Evolutionary conservation across 2,113 vertebrate species (phyloP).

Genomic region (Desmodus rotundus): DNA sequence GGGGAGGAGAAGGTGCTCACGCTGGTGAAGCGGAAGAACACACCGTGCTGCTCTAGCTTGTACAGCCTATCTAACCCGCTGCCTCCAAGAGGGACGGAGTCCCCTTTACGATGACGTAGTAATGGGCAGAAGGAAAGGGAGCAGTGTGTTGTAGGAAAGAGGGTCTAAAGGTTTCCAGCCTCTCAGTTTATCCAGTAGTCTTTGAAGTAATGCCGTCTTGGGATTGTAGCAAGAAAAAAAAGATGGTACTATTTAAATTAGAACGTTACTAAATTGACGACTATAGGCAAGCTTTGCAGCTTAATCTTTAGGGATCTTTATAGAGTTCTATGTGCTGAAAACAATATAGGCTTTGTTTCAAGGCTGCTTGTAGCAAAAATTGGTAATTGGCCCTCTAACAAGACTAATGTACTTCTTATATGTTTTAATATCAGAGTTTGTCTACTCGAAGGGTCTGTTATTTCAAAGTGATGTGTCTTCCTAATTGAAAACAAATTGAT

Average conservation of each 20-base stretch:
- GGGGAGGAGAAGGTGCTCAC: not conserved
- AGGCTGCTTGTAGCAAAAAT: not conserved
- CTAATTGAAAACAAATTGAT: not conserved
- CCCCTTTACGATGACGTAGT: not conserved
- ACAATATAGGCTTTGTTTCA: not conserved
- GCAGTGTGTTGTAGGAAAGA: not conserved
- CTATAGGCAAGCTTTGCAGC: not conserved
- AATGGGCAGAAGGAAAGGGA: not conserved
- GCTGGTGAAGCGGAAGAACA: not conserved
- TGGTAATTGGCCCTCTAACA: not conserved
- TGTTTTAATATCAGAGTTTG: not conserved
- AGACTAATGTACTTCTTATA: not conserved
- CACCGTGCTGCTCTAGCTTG: not conserved
- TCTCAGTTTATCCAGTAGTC: not conserved
- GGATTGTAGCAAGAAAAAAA: not conserved
- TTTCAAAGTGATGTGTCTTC: not conserved
- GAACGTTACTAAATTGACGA: not conserved
- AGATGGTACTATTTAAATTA: not conserved
- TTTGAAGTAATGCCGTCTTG: not conserved
- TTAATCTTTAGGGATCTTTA: not conserved
- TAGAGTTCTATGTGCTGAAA: not conserved
- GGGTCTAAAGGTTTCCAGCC: not conserved
- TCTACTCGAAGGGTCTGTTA: not conserved
- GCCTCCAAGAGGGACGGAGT: not conserved
- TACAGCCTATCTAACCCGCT: not conserved